These are phyloP conservation scores for Zeus faber DNA, from an alignment of 2,113 vertebrate genomes.

Conservation along the genomic window DNA sequence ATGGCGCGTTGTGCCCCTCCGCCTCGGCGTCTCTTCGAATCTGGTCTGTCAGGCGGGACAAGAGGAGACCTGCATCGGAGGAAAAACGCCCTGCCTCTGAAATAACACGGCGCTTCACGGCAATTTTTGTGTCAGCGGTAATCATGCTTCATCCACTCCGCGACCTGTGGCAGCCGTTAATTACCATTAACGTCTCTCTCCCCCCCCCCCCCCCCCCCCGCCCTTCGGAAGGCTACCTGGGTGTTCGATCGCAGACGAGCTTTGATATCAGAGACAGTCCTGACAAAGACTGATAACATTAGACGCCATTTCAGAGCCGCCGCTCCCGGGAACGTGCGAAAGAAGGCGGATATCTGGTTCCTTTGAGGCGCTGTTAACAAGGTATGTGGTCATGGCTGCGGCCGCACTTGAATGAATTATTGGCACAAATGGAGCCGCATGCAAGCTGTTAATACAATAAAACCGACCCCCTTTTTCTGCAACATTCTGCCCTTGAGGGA, in stretches of 20 bases:
- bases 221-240: conserved; percentile 49
- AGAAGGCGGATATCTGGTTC: conserved; percentile 12
- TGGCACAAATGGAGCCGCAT: conserved; percentile 19
- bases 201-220: conserved; percentile 34
- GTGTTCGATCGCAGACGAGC: conserved; percentile 36
- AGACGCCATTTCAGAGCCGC: conserved; percentile 2
- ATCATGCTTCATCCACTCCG: conserved; percentile 58
- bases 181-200: conserved; percentile 63
- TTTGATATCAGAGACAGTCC: conserved; percentile 48
- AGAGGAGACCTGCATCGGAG: conserved; percentile 68
- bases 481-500: conserved; percentile 14
- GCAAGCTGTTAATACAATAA: conserved; percentile 34
- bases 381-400: conserved; percentile 26
- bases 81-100: conserved; percentile 64
- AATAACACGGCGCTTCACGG: conserved; percentile 73
- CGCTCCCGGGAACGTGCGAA: not conserved
- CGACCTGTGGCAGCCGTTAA: conserved; percentile 69
- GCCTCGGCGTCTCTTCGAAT: conserved; percentile 60
- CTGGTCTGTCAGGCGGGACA: conserved; percentile 64
- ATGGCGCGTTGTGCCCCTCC: conserved; percentile 46
- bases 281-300: conserved; percentile 24
- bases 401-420: conserved; percentile 23
- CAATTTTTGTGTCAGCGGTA: conserved; percentile 79
- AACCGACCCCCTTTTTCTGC: conserved; percentile 8
- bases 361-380: conserved; percentile 24